These are phyloP conservation scores for Paguma larvata DNA, from an alignment of 2,797 vertebrate genomes.

Conservation along the genomic window DNA sequence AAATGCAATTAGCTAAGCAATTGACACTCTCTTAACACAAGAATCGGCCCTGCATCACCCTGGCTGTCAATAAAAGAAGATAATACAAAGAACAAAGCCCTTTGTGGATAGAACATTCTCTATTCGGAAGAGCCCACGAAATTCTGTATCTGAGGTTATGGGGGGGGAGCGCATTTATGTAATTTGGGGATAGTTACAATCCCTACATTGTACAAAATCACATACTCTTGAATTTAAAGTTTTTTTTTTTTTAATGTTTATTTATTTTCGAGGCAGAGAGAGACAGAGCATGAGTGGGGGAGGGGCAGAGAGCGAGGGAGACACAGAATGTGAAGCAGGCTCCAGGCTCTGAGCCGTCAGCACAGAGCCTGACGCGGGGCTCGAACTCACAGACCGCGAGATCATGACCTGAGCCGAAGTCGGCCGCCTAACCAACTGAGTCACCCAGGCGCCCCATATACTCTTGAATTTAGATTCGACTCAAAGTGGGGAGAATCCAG, in stretches of 20 bases:
- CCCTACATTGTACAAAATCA: not conserved
- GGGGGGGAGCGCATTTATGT: not conserved
- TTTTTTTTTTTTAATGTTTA: too few species aligned
- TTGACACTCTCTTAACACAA: constrained; percentile 35
- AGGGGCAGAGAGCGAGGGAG: too few species aligned
- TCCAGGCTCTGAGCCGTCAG: too few species aligned
- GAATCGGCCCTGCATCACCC: not conserved
- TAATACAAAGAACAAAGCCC: constrained; percentile 29
- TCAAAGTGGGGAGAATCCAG: not conserved
- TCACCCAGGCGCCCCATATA: too few species aligned
- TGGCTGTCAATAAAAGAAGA: constrained; percentile 49
- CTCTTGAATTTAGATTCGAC: constrained; percentile 11
- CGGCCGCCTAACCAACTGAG: too few species aligned
- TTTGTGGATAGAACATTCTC: not conserved
- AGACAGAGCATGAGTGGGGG: too few species aligned
- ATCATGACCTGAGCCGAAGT: too few species aligned
- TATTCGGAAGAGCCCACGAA: constrained; percentile 17
- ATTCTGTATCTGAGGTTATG: not conserved
- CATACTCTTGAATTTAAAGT: constrained; percentile 36
- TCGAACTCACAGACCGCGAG: too few species aligned
- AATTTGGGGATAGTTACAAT: constrained; percentile 40
- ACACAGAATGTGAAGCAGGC: too few species aligned
- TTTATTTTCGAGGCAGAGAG: too few species aligned
- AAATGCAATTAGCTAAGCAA: constrained; percentile 51
- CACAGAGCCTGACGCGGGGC: too few species aligned